These are phyloP conservation scores for Coptodon rendalli DNA, from an alignment of 2,113 vertebrate species.

Conservation along the genomic window DNA sequence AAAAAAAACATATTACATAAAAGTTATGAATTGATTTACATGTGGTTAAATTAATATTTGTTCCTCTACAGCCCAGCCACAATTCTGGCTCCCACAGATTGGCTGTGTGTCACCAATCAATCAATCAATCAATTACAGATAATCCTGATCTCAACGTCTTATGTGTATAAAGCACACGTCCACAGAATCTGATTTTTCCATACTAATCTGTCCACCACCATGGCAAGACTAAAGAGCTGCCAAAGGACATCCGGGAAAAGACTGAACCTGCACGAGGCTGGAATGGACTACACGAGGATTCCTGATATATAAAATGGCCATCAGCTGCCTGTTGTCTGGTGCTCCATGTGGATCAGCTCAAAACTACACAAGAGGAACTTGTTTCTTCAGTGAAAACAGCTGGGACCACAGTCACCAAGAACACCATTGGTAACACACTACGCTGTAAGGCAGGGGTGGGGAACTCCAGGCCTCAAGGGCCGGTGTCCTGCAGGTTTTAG, in stretches of 20 bases:
- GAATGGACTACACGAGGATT: background rate
- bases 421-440: background rate
- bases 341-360: background rate
- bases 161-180: accelerated
- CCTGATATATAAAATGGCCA: background rate
- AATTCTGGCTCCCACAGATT: background rate
- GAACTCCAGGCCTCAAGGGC: background rate
- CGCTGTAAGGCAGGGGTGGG: background rate
- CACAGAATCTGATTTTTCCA: background rate
- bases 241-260: background rate
- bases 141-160: background rate
- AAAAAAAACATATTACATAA: background rate
- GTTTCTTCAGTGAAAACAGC: background rate
- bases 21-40: background rate
- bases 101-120: background rate
- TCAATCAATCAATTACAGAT: background rate
- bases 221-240: background rate
- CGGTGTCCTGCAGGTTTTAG: background rate
- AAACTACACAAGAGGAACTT: background rate
- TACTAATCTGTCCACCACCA: background rate
- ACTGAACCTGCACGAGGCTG: background rate
- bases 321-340: background rate
- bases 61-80: background rate
- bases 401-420: background rate
- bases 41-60: background rate